Conservation (phyloP, 2,797 vertebrate genomes). For the Bucorvus abyssinicus region DNA sequence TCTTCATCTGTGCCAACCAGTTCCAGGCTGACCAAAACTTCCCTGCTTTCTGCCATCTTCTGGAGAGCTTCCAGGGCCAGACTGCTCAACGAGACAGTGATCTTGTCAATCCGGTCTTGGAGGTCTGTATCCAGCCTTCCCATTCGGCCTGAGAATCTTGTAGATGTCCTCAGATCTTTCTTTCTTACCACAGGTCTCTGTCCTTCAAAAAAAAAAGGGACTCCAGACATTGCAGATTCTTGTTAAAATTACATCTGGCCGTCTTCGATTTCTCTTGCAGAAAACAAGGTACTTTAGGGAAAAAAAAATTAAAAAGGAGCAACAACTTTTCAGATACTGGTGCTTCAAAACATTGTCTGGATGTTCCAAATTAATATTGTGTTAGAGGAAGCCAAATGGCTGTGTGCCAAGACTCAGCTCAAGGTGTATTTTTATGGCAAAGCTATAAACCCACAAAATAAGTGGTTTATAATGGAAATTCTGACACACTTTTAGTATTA, state of each 20-base stretch:
- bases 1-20: neutral
- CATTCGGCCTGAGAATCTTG: neutral
- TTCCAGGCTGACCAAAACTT: neutral
- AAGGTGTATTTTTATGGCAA: constrained; percentile 76
- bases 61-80: neutral
- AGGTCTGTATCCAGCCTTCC: neutral
- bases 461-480: constrained; percentile 79
- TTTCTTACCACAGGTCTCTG: neutral
- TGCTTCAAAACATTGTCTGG: constrained; percentile 41
- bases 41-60: neutral
- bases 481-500: constrained; percentile 72
- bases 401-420: constrained; percentile 63
- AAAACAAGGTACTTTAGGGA: neutral
- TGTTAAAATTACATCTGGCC: neutral
- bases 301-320: neutral
- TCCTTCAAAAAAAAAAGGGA: neutral
- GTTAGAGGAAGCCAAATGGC: constrained; percentile 58
- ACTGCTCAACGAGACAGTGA: neutral
- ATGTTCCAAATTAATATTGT: constrained; percentile 63
- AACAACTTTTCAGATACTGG: neutral
- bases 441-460: constrained; percentile 75
- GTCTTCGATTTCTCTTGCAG: neutral
- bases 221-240: neutral
- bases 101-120: neutral
- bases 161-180: neutral